A percentile compares a stretch with the other conserved stretches of the same genome.
phyloP scores from a whole-genome alignment of 2,797 vertebrate genomes.

The Ibycter americanus region DNA sequence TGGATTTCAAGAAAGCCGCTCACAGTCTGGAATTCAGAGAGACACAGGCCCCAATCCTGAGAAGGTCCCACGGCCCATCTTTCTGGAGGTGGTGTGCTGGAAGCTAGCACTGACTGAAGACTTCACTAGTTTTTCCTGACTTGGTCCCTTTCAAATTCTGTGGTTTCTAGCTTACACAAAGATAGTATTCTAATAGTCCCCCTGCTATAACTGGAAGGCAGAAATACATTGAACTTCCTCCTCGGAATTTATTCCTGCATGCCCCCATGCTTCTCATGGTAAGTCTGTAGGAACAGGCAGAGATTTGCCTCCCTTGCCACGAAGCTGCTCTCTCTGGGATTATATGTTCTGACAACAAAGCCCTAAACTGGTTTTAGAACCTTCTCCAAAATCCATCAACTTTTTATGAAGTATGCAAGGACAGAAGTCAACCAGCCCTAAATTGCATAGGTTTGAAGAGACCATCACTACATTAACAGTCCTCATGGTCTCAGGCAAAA shows the following conservation, averaged over 20 bases:
- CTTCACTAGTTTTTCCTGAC: neutral
- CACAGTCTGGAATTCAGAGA: neutral
- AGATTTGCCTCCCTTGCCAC: neutral
- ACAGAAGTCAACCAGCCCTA: neutral
- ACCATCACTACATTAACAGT: neutral
- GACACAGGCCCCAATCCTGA: neutral
- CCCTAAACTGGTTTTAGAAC: neutral
- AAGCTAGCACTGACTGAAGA: neutral
- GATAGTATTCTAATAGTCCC: neutral
- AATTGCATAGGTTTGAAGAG: neutral
- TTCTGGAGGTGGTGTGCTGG: neutral
- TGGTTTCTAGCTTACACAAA: neutral
- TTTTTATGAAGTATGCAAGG: neutral
- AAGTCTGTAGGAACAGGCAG: neutral
- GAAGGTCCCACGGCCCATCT: neutral
- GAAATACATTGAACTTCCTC: neutral
- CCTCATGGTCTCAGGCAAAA: fast-evolving
- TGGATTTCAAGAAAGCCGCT: neutral
- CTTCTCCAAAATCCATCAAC: neutral
- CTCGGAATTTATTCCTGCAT: neutral
- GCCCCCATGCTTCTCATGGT: neutral
- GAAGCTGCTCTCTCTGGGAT: neutral
- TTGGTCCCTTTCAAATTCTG: neutral
- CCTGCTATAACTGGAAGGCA: neutral
- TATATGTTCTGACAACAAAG: neutral